phyloP scores from a whole-genome alignment of 2,888 invertebrate species.

The Troilus luridus region DNA sequence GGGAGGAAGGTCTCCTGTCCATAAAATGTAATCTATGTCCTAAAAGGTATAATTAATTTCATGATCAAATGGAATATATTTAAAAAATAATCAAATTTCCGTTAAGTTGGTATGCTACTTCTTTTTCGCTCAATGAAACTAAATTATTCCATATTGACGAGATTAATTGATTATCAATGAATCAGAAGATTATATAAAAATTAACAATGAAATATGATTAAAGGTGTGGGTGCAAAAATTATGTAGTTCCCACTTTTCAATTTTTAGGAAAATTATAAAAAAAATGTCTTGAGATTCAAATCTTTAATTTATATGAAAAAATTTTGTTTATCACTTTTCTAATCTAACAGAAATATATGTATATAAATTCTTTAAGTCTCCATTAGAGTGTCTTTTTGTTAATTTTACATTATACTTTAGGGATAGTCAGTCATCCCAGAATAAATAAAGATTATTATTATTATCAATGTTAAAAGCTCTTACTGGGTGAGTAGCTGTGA shows the following conservation, averaged over 20 bases:
- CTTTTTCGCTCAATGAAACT: background rate
- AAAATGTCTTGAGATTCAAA: no score
- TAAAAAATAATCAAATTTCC: background rate
- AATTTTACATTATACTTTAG: background rate
- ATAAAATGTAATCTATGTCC: conserved; percentile 94
- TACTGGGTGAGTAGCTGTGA: conserved; percentile 87
- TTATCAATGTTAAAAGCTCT: conserved; percentile 66
- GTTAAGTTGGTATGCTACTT: background rate
- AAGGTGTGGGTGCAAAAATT: no score
- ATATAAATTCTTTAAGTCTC: no score
- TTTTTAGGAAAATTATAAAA: no score
- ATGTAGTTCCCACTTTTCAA: no score
- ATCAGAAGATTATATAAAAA: background rate
- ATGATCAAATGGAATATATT: background rate
- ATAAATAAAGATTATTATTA: no score
- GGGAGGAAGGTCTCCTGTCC: conserved; percentile 97
- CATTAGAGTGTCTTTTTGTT: background rate
- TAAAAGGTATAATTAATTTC: conserved; percentile 68
- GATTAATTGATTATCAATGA: background rate
- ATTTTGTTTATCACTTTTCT: no score
- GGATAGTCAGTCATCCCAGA: no score
- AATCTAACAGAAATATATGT: no score
- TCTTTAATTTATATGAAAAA: no score
- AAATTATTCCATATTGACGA: background rate
- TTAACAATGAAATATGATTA: background rate